Base-by-base conservation (phyloP, 2,797 vertebrate species). In the Staurois parvus region DNA sequence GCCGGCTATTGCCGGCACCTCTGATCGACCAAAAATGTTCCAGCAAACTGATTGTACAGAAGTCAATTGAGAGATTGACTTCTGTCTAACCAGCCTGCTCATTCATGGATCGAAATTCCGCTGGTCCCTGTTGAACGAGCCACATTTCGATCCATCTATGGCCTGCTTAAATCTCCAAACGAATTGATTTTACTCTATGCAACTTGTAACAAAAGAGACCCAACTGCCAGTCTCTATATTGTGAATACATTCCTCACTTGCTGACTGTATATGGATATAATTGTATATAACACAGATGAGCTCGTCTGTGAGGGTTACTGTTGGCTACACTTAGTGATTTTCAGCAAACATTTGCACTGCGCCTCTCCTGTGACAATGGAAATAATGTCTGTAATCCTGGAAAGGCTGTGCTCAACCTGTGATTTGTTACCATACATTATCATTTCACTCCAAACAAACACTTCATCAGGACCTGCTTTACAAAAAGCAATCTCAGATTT, bases 391-490 rank as follows among this genome's bases (percentile, higher is more conserved):
- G 32, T 40, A 40, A 24, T n/a, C 12, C 37, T 72, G 69, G 69
- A 72, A 72, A 40, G 8, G 21, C 21, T 30, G 34, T 12, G 17
- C 69, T 72, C 24, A 2, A 24, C 69, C 37, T 72, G 69, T 40
- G 11, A 72, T 72, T 72, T 72, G 69, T 72, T n/a, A 40, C 69
- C n/a, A 72, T 72, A 40, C 69, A 72, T 72, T 72, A 72, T 72
- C 24, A 12, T 40, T 40, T 40, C 34, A n/a, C 21, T 37, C 69
- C 69, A 37, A 40, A 59, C 52, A 59, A 59, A 72, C 69, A 72
- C 69, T 72, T 72, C 69, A 72, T 72, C 69, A 72, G 69, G 32
- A 24, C 34, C 32, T 24, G 32, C 17, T 34, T 32, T 70, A 34
- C 52, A 70, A 70, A 40, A 24, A 72, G 69, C 37, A 21, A 72